A percentile compares a stretch with the other conserved stretches of the same genome.
These are phyloP conservation scores for Drosophila prosaltans DNA, from an alignment of 1,140 invertebrate species.

Conservation along the genomic window DNA sequence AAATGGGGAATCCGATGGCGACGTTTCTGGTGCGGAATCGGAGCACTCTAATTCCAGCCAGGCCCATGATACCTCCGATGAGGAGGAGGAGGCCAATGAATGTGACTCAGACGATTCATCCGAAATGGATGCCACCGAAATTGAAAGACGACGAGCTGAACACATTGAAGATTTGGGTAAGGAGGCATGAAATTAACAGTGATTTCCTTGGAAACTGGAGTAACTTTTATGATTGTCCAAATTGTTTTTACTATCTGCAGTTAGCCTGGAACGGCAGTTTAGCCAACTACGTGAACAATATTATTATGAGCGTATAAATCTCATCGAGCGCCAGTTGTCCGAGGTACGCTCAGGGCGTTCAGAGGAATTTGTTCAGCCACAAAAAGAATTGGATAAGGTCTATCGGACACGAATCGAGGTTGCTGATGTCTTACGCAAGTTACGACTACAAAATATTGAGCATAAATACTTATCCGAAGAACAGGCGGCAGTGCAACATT, in stretches of 20 bases:
- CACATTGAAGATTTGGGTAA: slow-evolving; percentile 91
- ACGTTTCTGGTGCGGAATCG: slow-evolving; percentile 86
- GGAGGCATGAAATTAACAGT: slow-evolving; percentile 7
- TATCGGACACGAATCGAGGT: slow-evolving; percentile 94
- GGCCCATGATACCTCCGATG: slow-evolving; percentile 88
- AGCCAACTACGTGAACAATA: slow-evolving; percentile 93
- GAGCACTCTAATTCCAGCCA: slow-evolving; percentile 86
- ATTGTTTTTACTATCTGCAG: slow-evolving; percentile 62
- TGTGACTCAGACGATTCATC: slow-evolving; percentile 91
- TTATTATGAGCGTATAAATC: slow-evolving; percentile 91
- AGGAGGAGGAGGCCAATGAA: slow-evolving; percentile 86
- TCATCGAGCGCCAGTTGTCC: slow-evolving; percentile 91
- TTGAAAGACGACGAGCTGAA: slow-evolving; percentile 91
- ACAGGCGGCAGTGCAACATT: slow-evolving; percentile 94
- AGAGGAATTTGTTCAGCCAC: slow-evolving; percentile 93
- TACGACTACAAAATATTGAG: slow-evolving; percentile 91
- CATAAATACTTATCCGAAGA: slow-evolving; percentile 95
- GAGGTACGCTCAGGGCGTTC: slow-evolving; percentile 94
- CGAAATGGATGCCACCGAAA: slow-evolving; percentile 97
- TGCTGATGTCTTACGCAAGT: slow-evolving; percentile 92
- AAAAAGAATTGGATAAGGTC: slow-evolving; percentile 93
- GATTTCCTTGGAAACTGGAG: not conserved
- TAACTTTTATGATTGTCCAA: not conserved
- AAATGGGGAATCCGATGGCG: slow-evolving; percentile 85
- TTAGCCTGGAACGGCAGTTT: slow-evolving; percentile 95